Evolutionary conservation across 2,888 invertebrate species (phyloP).

Genomic region (Andrena chrysosceles): DNA sequence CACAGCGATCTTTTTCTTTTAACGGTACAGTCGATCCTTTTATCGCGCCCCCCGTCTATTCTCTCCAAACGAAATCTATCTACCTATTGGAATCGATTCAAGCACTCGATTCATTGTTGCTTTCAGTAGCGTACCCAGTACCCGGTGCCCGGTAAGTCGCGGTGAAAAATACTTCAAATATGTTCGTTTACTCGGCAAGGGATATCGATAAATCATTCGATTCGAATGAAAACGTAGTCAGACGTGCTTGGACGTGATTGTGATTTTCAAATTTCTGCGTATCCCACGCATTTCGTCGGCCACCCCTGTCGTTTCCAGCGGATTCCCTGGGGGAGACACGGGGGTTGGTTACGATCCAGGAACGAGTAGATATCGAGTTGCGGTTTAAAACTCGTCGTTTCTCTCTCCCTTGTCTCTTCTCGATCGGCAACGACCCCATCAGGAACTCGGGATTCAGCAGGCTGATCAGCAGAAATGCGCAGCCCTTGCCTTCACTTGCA

Average conservation of each 20-base stretch:
- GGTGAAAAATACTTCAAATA: background rate
- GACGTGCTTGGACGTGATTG: slow-evolving; percentile 5
- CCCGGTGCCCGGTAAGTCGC: background rate
- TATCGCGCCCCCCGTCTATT: background rate
- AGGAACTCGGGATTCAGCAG: slow-evolving; percentile 80
- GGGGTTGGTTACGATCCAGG: slow-evolving; percentile 75
- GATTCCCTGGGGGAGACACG: slow-evolving; percentile 72
- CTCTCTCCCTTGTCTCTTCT: slow-evolving; percentile 67
- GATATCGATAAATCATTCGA: background rate
- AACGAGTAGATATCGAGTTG: slow-evolving; percentile 82
- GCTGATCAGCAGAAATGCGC: slow-evolving; percentile 82
- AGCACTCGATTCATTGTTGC: background rate
- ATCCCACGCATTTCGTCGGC: slow-evolving; percentile 49
- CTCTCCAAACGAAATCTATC: background rate
- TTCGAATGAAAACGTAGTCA: background rate
- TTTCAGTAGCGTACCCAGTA: too few species aligned
- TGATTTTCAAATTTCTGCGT: slow-evolving; percentile 69
- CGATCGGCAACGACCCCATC: slow-evolving; percentile 71
- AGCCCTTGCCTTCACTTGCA: slow-evolving; percentile 71
- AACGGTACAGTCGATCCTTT: slow-evolving; percentile 30
- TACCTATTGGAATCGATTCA: background rate
- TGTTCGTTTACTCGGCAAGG: background rate
- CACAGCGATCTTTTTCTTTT: slow-evolving; percentile 6
- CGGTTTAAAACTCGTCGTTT: slow-evolving; percentile 82
- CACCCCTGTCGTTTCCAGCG: slow-evolving; percentile 71